Percentiles rank a stretch among this genome's conserved stretches.
These are phyloP conservation scores for Diacarnus erythraeanus DNA, from an alignment of 37 sponge, comb jelly and placozoan genomes.

Conservation along the genomic window DNA sequence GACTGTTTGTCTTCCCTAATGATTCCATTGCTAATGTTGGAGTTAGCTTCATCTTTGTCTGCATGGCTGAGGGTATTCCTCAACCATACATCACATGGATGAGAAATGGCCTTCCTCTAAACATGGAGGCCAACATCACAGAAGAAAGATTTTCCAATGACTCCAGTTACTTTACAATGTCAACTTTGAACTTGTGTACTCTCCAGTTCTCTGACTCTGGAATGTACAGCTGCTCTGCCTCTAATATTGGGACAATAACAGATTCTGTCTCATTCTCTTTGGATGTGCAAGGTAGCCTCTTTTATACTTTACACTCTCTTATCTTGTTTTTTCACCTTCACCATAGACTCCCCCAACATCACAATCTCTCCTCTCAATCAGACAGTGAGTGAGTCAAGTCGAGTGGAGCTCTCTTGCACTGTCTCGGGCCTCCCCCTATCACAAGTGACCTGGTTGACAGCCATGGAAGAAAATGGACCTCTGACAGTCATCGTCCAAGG, in stretches of 20 bases:
- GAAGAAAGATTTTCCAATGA: neutral
- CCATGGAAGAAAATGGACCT: neutral
- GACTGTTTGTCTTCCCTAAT: neutral
- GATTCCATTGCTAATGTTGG: neutral
- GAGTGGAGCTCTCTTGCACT: neutral
- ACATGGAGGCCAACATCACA: neutral
- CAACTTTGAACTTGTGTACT: neutral
- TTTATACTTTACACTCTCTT: too few species aligned
- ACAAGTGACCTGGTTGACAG: neutral
- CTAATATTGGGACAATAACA: neutral
- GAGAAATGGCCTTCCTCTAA: slow-evolving; percentile 11
- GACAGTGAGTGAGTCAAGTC: neutral
- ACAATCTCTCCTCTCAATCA: neutral
- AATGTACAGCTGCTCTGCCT: slow-evolving; percentile 5
- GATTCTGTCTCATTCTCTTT: neutral
- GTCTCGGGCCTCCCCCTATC: neutral
- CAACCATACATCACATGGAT: slow-evolving; percentile 22
- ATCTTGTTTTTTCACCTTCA: too few species aligned
- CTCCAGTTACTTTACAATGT: neutral
- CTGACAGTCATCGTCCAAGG: too few species aligned
- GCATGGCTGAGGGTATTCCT: slow-evolving; percentile 29
- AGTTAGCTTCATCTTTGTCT: neutral
- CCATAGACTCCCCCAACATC: neutral
- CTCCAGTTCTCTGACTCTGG: slow-evolving; percentile 24
- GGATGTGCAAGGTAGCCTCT: slow-evolving; percentile 5